Base-by-base conservation (phyloP, 1,140 invertebrate genomes). In the Bombus affinis region DNA sequence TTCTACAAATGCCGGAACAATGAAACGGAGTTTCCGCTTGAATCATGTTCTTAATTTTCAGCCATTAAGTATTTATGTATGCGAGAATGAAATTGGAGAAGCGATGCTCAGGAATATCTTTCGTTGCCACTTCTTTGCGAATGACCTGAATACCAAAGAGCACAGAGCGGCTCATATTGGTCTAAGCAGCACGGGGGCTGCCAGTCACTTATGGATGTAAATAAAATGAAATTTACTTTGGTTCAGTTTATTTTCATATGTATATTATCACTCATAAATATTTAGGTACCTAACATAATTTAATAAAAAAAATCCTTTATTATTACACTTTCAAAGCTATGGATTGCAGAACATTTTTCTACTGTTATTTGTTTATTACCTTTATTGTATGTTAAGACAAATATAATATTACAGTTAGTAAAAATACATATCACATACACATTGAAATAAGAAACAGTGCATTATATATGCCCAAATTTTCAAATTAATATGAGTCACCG, bases 141-240 rank as follows among this genome's bases (percentile, higher is more conserved):
- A 81, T 9, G 35, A 4, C 77, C 62, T 79, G 77, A 79, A 79
- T 79, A 79, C 62, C 77, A 68, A 79, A 68, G 18, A 37, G 35
- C 1, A 22, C 8, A 8, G 5, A 8, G 5, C 47, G 47, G 1
- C 22, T 44, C 32, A 8, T 37, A n/a, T 59, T 35, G 28, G 3
- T 9, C 65, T 66, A 35, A 37, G n/a, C n/a, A 32, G 22, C 28
- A n/a, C 59, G 53, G 47, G 15, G 53, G 18, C 22, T 10, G 53
- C 8, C n/a, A 32, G 39, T 62, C 15, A 72, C 4, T 81, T 32
- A n/a, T 5, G 5, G n/a, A 28, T 35, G 22, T 9, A 59, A 73
- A 73, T 44, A 35, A 74, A 74, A 53, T 35, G 5, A 3, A 66
- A 66, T 35, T 65, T 32, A 1, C 5, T 15, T 12, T 4, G n/a